These are phyloP conservation scores for Apodemia zela DNA, from an alignment of 2,888 invertebrate species.

Conservation along the genomic window DNA sequence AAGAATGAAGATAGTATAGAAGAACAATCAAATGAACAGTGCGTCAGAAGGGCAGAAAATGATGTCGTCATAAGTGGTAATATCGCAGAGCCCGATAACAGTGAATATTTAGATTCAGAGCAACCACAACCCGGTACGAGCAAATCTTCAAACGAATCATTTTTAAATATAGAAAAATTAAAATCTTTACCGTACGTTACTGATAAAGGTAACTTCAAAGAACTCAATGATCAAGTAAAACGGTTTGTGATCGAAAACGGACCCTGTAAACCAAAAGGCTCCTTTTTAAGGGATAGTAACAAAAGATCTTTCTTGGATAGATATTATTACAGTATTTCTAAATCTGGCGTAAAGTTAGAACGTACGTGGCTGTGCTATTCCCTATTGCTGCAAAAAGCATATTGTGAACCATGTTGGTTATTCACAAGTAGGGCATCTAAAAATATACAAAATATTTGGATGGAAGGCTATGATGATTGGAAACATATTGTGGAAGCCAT, in stretches of 20 bases:
- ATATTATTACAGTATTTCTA: conserved; percentile 19
- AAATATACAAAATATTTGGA: conserved; percentile 1
- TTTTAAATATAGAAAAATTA: not conserved
- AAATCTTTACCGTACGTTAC: not conserved
- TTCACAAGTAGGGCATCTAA: conserved; percentile 28
- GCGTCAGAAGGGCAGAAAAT: not conserved
- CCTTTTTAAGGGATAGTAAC: too few species aligned
- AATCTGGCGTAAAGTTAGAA: conserved; percentile 20
- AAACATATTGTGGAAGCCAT: conserved; percentile 30
- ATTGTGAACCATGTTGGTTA: not conserved
- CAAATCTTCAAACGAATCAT: not conserved
- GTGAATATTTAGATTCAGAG: conserved; percentile 2
- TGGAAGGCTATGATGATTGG: conserved; percentile 22
- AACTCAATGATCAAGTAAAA: conserved; percentile 4
- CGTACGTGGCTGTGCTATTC: not conserved
- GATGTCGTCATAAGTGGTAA: not conserved
- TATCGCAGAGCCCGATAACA: not conserved
- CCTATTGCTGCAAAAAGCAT: not conserved
- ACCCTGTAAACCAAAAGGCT: not conserved
- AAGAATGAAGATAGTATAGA: not conserved
- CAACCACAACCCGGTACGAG: conserved; percentile 1
- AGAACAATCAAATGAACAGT: not conserved
- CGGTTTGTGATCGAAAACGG: conserved; percentile 19
- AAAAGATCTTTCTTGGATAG: conserved; percentile 3
- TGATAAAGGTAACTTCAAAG: not conserved